Evolutionary conservation across 2,113 vertebrate genomes (phyloP).

Genomic region (Monopterus albus): DNA sequence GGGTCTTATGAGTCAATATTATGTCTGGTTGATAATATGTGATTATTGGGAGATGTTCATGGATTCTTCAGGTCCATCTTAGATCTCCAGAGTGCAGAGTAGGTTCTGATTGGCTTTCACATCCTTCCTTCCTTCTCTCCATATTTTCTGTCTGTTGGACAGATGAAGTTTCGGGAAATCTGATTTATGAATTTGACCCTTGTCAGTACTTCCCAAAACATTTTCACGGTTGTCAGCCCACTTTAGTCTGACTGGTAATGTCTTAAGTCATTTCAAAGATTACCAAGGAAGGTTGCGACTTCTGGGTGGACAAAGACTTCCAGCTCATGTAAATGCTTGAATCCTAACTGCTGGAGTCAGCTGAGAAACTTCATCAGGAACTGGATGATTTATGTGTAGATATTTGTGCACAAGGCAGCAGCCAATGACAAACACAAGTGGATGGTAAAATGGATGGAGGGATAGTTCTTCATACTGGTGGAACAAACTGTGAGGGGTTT

Average conservation of each 20-base stretch:
- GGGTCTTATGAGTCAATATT: conserved; percentile 19
- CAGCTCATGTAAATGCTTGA: background rate
- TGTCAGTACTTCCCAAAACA: conserved; percentile 35
- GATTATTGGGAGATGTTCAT: conserved; percentile 21
- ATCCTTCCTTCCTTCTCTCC: conserved; percentile 23
- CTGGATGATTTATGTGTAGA: too few species aligned
- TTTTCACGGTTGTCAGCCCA: background rate
- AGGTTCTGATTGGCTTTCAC: conserved; percentile 41
- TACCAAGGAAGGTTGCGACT: background rate
- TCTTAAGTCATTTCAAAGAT: too few species aligned
- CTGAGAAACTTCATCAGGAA: too few species aligned
- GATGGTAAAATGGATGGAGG: conserved; percentile 28
- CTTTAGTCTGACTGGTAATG: background rate
- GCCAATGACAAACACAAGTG: background rate
- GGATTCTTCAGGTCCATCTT: conserved; percentile 36
- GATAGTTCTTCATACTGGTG: conserved; percentile 35
- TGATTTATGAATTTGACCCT: conserved; percentile 58
- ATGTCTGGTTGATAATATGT: too few species aligned
- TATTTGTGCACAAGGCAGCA: too few species aligned
- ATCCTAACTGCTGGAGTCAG: too few species aligned
- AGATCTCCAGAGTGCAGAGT: conserved; percentile 20
- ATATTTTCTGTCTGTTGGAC: conserved; percentile 14
- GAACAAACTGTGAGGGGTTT: conserved; percentile 58
- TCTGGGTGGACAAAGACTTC: background rate
- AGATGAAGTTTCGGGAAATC: conserved; percentile 22